These are phyloP conservation scores for Anguilla obscura DNA, from an alignment of 2,797 vertebrate genomes.

Conservation along the genomic window DNA sequence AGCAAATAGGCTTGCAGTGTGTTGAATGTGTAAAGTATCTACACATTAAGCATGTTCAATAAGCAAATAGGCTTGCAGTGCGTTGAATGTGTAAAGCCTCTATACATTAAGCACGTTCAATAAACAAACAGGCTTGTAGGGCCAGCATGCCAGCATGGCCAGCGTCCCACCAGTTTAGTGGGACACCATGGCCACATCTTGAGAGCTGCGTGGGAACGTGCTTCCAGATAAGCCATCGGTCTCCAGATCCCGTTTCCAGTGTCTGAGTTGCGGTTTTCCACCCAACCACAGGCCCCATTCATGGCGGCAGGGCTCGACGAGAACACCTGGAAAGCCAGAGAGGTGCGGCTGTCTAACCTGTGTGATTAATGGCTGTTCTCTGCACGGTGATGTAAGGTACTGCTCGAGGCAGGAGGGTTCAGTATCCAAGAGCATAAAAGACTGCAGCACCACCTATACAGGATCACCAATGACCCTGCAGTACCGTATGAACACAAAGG, in stretches of 20 bases:
- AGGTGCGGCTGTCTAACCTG: constrained; percentile 15
- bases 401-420: constrained; percentile 57
- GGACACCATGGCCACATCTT: background rate
- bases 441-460: background rate
- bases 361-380: constrained; percentile 55
- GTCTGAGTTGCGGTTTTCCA: constrained; percentile 66
- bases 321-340: constrained; percentile 65
- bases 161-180: background rate
- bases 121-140: background rate
- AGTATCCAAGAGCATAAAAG: constrained; percentile 43
- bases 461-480: constrained; percentile 16
- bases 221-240: constrained; percentile 40
- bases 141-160: background rate
- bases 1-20: background rate
- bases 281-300: constrained; percentile 41
- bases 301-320: constrained; percentile 20
- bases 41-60: background rate
- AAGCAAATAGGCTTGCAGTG: background rate
- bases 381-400: constrained; percentile 64
- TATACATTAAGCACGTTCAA: background rate
- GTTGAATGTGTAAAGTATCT: background rate
- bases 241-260: constrained; percentile 59
- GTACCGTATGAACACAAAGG: constrained; percentile 6
- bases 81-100: background rate
- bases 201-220: constrained; percentile 63